Base-by-base conservation (phyloP, 2,888 invertebrate genomes). In the Cataglyphis altisquamis region DNA sequence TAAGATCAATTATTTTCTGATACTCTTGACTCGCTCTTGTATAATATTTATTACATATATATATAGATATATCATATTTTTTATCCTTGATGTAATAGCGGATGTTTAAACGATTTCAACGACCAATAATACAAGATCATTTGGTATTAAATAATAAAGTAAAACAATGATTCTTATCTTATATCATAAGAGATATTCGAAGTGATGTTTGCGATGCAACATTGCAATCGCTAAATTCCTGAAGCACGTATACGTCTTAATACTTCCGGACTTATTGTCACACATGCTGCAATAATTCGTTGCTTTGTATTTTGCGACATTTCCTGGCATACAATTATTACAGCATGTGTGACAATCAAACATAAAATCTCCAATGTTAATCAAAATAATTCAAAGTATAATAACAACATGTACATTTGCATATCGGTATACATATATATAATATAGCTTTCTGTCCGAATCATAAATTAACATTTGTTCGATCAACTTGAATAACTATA, bases 281-380 rank as follows among this genome's bases (percentile, higher is more conserved):
- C 12, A 66, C 25, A 41, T 25, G 64, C 36, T 36, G 36, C 64
- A 66, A 66, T 39, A 8, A 66, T 39, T 66, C 10, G 8, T 66
- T 39, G 25, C 3, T 41, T 21, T 12, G 12, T 41, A 66, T 25
- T 66, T 66, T 39, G 2, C 39, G 9, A 3, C 6, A 10, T 66
- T 66, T 15, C 15, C 36, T 39, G n/a, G 39, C 9, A 39, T 39
- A 9, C 9, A 39, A 39, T 39, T 32, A 32, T 32, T 32, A 6
- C 32, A 32, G 32, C 32, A 32, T 32, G 6, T 32, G 32, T 6
- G 32, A 32, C 32, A 6, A 32, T 32, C 32, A 0, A 4, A n/a
- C 73, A 73, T 29, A 41, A 73, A 60, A 73, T 73, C 15, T 60
- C 41, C 60, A 73, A 62, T 62, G n/a, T 29, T 73, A 73, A 60